Percentiles rank a stretch among this genome's conserved stretches.
phyloP scores from a whole-genome alignment of 2,888 invertebrate species.

The Punctoribates punctum region DNA sequence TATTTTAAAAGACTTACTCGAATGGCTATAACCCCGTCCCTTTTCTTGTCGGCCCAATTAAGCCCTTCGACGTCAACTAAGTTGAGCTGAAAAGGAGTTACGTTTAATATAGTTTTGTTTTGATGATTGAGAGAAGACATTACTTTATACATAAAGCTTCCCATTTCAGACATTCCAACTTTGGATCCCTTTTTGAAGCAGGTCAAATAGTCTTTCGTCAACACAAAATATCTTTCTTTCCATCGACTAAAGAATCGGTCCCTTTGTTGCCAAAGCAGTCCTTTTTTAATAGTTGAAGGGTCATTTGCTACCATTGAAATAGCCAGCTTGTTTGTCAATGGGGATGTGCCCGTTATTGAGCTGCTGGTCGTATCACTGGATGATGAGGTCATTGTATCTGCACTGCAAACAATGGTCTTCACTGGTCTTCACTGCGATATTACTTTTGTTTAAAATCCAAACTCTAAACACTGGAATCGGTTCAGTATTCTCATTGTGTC shows the following conservation, averaged over 20 bases:
- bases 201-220: slow-evolving; percentile 49
- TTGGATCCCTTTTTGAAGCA: slow-evolving; percentile 50
- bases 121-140: slow-evolving; percentile 45
- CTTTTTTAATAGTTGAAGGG: slow-evolving; percentile 48
- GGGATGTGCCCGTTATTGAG: slow-evolving; percentile 26
- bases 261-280: slow-evolving; percentile 49
- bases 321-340: slow-evolving; percentile 2
- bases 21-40: slow-evolving; percentile 62
- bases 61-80: slow-evolving; percentile 64
- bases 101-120: not conserved
- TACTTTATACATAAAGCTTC: slow-evolving; percentile 50
- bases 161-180: slow-evolving; percentile 49
- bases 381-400: slow-evolving; percentile 19
- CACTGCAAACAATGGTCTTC: not conserved
- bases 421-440: not conserved
- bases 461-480: not conserved
- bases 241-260: slow-evolving; percentile 48
- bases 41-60: slow-evolving; percentile 65
- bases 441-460: not conserved
- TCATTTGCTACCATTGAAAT: slow-evolving; percentile 22
- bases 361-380: slow-evolving; percentile 33
- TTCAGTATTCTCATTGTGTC: not conserved
- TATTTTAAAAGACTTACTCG: slow-evolving; percentile 49
- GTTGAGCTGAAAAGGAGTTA: slow-evolving; percentile 51
- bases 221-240: slow-evolving; percentile 50